Percentiles rank a stretch among this genome's conserved stretches.
Conservation (phyloP, 2,113 vertebrate species). For the Myotis yumanensis region DNA sequence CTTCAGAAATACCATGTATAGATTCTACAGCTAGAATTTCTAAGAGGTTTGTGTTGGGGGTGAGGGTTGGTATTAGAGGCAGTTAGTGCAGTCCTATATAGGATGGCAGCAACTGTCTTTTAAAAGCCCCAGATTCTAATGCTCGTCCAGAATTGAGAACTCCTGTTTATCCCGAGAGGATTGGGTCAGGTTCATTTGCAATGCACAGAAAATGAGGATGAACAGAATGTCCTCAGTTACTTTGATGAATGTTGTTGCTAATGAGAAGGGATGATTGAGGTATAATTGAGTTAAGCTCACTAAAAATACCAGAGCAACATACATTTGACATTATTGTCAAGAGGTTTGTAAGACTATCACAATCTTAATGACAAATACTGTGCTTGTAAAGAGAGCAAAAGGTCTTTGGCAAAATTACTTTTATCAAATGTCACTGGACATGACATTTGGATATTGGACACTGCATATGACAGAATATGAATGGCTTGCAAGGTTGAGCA, state of each 20-base stretch:
- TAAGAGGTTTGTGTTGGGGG: background rate
- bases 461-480: background rate
- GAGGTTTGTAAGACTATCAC: background rate
- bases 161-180: background rate
- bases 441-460: background rate
- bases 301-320: background rate
- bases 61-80: background rate
- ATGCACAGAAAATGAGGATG: background rate
- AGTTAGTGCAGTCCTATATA: background rate
- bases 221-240: background rate
- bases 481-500: background rate
- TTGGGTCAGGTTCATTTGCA: background rate
- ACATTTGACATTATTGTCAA: background rate
- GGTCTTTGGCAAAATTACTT: background rate
- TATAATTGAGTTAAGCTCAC: background rate
- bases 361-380: background rate
- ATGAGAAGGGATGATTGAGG: background rate
- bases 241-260: background rate
- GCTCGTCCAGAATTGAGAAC: background rate
- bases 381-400: background rate
- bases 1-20: background rate
- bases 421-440: background rate
- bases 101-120: background rate
- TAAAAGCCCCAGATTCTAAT: background rate
- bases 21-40: background rate